Evolutionary conservation across 64 coral and sea anemone species (phyloP).

Genomic region (Stylophora pistillata): DNA sequence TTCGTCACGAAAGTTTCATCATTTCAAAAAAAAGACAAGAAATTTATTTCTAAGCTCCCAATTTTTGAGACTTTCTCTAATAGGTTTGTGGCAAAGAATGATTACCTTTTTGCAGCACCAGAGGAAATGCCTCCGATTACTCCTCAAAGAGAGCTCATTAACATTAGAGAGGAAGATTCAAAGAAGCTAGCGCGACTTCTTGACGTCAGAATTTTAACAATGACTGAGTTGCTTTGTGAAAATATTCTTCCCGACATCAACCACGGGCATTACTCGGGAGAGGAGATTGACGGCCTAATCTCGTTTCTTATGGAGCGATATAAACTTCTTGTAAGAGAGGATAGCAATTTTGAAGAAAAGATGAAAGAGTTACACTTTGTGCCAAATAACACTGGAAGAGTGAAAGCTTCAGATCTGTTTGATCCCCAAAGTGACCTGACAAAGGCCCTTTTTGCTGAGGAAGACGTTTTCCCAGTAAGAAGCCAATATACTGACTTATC

Average conservation of each 20-base stretch:
- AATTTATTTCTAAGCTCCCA: slow-evolving; percentile 17
- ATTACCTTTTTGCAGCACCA: slow-evolving; percentile 6
- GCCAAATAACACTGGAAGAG: neutral
- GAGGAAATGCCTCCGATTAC: neutral
- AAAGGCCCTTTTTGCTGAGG: slow-evolving; percentile 6
- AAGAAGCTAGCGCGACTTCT: neutral
- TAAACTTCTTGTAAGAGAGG: slow-evolving; percentile 6
- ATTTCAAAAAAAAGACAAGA: neutral
- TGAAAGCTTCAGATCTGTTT: slow-evolving; percentile 16
- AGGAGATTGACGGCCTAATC: slow-evolving; percentile 64
- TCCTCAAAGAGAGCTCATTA: neutral
- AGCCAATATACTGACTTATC: slow-evolving; percentile 1
- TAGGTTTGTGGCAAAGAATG: neutral
- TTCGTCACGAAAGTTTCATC: slow-evolving; percentile 45
- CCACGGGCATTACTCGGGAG: neutral
- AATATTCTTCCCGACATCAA: slow-evolving; percentile 39
- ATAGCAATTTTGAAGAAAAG: slow-evolving; percentile 17
- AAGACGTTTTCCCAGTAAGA: slow-evolving; percentile 36
- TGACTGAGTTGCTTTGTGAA: neutral
- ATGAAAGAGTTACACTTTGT: slow-evolving; percentile 35
- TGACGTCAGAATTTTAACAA: neutral
- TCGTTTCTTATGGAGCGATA: slow-evolving; percentile 50
- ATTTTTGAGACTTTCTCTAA: neutral
- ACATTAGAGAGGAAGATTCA: neutral
- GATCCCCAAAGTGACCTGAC: slow-evolving; percentile 18